A percentile compares a stretch with the other conserved stretches of the same genome.
Conservation (phyloP, 2,888 invertebrate genomes). For the Slavum lentiscoides region DNA sequence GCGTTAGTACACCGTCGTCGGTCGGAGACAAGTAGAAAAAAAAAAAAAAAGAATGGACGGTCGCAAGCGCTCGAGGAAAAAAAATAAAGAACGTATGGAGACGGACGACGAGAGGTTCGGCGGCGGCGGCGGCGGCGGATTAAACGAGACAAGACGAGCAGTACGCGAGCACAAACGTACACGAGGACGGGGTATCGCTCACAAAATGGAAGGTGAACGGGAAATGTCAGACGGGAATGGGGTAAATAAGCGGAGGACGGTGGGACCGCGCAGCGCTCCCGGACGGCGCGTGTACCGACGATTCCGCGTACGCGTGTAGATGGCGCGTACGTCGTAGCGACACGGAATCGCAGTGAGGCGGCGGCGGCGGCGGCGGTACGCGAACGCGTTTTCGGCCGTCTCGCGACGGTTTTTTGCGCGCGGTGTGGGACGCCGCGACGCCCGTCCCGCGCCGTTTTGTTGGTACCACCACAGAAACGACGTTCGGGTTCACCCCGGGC, state of each 20-base stretch:
- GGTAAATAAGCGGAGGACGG: neutral
- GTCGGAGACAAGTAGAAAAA: neutral
- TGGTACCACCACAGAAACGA: too few species aligned
- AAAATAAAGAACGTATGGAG: neutral
- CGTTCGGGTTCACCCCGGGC: too few species aligned
- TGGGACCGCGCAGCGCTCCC: neutral
- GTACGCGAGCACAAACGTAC: neutral
- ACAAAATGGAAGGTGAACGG: slow-evolving; percentile 46
- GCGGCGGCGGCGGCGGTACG: neutral
- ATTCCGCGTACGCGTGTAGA: neutral
- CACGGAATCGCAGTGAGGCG: too few species aligned
- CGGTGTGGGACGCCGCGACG: too few species aligned
- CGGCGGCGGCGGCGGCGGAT: neutral
- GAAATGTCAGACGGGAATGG: slow-evolving; percentile 7
- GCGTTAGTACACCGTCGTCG: neutral
- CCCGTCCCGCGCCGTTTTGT: too few species aligned
- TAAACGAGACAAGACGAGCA: too few species aligned
- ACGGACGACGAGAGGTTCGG: neutral
- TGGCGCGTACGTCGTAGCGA: too few species aligned
- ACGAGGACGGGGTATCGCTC: neutral
- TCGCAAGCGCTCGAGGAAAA: neutral
- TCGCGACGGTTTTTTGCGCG: too few species aligned
- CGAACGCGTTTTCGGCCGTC: neutral
- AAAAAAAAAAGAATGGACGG: neutral
- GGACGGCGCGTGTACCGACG: neutral